Conservation (phyloP, 2,797 vertebrate species). For the Tokudaia tokunoshimensis region DNA sequence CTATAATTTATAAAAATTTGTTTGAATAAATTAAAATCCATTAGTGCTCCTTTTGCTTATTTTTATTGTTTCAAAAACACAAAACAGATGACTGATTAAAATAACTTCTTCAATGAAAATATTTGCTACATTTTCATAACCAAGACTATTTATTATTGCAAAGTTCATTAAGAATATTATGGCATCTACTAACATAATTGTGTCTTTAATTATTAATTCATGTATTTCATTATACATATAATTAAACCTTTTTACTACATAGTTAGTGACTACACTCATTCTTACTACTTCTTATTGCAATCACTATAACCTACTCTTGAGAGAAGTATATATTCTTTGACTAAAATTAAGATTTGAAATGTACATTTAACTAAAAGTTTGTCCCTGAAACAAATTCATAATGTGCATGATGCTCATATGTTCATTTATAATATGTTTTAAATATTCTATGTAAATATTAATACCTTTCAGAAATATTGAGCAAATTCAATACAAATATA, state of each 20-base stretch:
- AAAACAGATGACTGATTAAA: neutral
- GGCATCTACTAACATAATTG: neutral
- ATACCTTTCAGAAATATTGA: conserved; percentile 9
- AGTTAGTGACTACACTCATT: neutral
- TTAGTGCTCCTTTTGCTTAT: neutral
- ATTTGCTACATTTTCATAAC: neutral
- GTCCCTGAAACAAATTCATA: neutral
- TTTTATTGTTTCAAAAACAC: conserved; percentile 50
- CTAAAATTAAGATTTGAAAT: neutral
- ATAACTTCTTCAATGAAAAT: neutral
- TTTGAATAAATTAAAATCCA: conserved; percentile 35
- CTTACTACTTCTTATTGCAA: neutral
- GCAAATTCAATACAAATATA: neutral
- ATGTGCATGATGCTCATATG: neutral
- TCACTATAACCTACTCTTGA: neutral
- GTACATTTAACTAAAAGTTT: conserved; percentile 33
- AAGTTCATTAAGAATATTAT: neutral
- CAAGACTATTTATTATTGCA: neutral
- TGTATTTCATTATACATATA: conserved; percentile 21
- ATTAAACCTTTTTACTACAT: neutral
- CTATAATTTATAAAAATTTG: conserved; percentile 45
- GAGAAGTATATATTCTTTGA: neutral
- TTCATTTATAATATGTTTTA: neutral
- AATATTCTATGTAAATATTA: neutral
- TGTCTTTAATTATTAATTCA: neutral